Evolutionary conservation across 2,888 invertebrate genomes (phyloP).

Genomic region (Pteria penguin): DNA sequence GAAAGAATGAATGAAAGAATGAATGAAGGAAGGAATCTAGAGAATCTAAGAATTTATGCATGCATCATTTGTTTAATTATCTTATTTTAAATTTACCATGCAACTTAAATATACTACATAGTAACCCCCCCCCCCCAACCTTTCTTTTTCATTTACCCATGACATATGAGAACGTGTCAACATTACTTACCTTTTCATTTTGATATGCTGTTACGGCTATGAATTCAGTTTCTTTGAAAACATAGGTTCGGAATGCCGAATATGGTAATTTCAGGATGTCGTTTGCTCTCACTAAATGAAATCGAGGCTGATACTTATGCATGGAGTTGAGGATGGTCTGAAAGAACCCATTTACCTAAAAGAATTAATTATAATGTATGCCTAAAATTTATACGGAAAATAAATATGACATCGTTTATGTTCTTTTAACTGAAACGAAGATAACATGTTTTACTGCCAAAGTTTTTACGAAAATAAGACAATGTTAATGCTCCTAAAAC

Average conservation of each 20-base stretch:
- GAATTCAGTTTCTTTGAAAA: conserved; percentile 86
- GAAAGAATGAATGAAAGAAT: background rate
- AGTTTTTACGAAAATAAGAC: too few relatives aligned
- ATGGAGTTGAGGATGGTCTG: conserved; percentile 89
- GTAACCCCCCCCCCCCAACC: background rate
- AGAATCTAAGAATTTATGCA: background rate
- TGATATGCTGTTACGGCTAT: conserved; percentile 99
- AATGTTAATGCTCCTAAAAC: too few relatives aligned
- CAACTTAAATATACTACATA: background rate
- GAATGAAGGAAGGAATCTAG: conserved; percentile 3
- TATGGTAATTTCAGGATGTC: conserved; percentile 94
- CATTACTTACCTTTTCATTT: conserved; percentile 94
- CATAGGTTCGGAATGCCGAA: conserved; percentile 87
- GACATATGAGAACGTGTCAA: background rate
- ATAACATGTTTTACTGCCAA: too few relatives aligned
- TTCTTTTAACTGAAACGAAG: too few relatives aligned
- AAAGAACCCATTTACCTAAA: conserved; percentile 1
- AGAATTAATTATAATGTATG: conserved; percentile 1
- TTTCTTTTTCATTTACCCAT: background rate
- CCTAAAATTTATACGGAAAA: too few relatives aligned
- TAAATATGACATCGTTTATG: too few relatives aligned
- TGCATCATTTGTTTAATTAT: background rate
- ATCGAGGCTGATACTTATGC: conserved; percentile 96
- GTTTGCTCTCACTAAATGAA: conserved; percentile 90
- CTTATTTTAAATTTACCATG: background rate